Percentiles rank a stretch among this genome's conserved stretches.
These are phyloP conservation scores for Endotricha flammealis DNA, from an alignment of 2,888 invertebrate species.

Conservation along the genomic window DNA sequence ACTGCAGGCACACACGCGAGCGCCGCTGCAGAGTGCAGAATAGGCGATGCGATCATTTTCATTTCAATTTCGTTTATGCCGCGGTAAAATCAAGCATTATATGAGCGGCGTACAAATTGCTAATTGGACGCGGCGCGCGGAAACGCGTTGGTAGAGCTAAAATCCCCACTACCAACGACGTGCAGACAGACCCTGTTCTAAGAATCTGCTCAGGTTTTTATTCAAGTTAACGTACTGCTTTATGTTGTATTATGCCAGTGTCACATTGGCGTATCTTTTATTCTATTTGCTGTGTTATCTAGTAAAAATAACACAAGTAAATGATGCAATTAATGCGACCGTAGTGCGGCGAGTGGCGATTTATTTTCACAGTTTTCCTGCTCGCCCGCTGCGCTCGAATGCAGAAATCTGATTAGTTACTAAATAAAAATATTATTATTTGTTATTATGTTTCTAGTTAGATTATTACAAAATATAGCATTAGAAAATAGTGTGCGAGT, in stretches of 20 bases:
- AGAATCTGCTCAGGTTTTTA: too few relatives aligned
- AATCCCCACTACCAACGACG: too few relatives aligned
- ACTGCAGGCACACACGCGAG: conserved; percentile 26
- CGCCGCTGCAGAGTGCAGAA: conserved; percentile 61
- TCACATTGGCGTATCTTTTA: conserved; percentile 45
- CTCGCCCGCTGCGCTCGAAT: neutral
- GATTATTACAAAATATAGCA: too few relatives aligned
- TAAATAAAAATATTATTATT: too few relatives aligned
- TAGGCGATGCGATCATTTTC: conserved; percentile 58
- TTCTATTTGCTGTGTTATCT: conserved; percentile 17
- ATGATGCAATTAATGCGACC: conserved; percentile 7
- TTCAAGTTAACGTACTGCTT: too few relatives aligned
- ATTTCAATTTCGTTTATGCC: conserved; percentile 67
- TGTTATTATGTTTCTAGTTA: too few relatives aligned
- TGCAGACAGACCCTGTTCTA: too few relatives aligned
- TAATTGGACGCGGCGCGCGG: neutral
- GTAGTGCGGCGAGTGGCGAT: neutral
- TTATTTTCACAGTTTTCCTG: conserved; percentile 4
- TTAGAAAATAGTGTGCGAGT: too few relatives aligned
- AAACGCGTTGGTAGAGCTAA: too few relatives aligned
- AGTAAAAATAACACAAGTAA: conserved; percentile 13
- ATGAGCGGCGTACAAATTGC: neutral
- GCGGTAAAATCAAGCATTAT: conserved; percentile 12
- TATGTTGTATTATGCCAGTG: too few relatives aligned
- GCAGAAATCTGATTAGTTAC: too few relatives aligned